Evolutionary conservation across 1,140 invertebrate genomes (phyloP).

Genomic region (Mesaphorura yosii): DNA sequence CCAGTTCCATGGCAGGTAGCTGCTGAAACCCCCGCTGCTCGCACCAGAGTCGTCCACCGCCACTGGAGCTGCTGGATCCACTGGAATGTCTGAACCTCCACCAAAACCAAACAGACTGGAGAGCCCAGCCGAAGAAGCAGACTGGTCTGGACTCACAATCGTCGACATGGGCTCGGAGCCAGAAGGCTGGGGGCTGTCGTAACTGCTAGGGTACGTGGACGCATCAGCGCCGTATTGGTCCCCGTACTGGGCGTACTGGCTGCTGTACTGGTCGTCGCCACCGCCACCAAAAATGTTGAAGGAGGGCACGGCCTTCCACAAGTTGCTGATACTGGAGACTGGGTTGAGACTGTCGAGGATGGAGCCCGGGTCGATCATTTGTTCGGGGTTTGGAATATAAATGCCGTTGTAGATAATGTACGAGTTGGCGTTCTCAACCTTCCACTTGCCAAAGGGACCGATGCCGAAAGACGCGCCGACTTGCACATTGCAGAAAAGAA

Average conservation of each 20-base stretch:
- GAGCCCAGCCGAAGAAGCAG: too few relatives aligned
- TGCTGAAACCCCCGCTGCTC: too few relatives aligned
- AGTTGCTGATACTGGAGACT: neutral
- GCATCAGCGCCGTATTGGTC: neutral
- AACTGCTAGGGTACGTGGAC: neutral
- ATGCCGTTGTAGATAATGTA: slow-evolving; percentile 1
- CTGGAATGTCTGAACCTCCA: too few relatives aligned
- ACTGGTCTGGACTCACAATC: too few relatives aligned
- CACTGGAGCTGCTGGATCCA: too few relatives aligned
- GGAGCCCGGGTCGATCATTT: neutral
- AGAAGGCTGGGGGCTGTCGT: neutral
- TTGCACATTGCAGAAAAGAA: too few relatives aligned
- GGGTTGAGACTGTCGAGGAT: neutral
- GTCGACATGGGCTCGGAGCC: too few relatives aligned
- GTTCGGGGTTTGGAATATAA: neutral
- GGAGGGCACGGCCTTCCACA: neutral
- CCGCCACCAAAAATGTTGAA: neutral
- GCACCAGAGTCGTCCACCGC: too few relatives aligned
- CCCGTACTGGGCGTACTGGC: neutral
- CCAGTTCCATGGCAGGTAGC: too few relatives aligned
- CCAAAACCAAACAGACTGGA: too few relatives aligned
- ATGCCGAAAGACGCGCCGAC: too few relatives aligned
- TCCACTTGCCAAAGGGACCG: neutral
- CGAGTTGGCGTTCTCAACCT: neutral
- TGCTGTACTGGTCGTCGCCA: neutral